Conservation (phyloP, 1,140 invertebrate species). For the Spodoptera litura region DNA sequence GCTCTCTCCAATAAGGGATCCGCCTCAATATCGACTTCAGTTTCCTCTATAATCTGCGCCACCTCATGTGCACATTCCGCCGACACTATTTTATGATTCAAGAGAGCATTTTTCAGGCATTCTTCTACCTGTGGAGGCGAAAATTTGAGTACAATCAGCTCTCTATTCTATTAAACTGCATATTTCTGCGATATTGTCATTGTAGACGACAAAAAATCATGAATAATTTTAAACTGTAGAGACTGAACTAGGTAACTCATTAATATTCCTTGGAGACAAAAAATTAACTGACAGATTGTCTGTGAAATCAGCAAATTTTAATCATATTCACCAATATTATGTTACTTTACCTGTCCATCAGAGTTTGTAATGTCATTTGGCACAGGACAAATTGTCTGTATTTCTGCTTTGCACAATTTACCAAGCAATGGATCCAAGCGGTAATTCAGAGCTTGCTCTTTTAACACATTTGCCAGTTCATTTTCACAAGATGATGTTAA, state of each 20-base stretch:
- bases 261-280: too few species aligned
- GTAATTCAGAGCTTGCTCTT: slow-evolving; percentile 95
- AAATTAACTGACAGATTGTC: too few species aligned
- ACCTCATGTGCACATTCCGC: slow-evolving; percentile 93
- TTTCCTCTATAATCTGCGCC: slow-evolving; percentile 92
- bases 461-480: slow-evolving; percentile 93
- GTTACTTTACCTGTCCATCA: slow-evolving; percentile 84
- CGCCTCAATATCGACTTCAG: slow-evolving; percentile 93
- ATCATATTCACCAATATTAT: background rate
- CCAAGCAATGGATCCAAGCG: slow-evolving; percentile 94
- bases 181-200: too few species aligned
- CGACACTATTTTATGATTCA: slow-evolving; percentile 90
- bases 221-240: too few species aligned
- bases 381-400: slow-evolving; percentile 88
- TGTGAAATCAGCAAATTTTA: too few species aligned
- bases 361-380: slow-evolving; percentile 84
- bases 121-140: slow-evolving; percentile 89
- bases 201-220: too few species aligned
- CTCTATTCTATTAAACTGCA: too few species aligned
- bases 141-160: background rate
- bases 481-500: slow-evolving; percentile 92
- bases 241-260: too few species aligned
- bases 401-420: slow-evolving; percentile 91
- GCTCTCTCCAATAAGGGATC: slow-evolving; percentile 93
- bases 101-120: slow-evolving; percentile 94